phyloP scores from a whole-genome alignment of 2,888 invertebrate species.

The Drosophila tanythrix region DNA sequence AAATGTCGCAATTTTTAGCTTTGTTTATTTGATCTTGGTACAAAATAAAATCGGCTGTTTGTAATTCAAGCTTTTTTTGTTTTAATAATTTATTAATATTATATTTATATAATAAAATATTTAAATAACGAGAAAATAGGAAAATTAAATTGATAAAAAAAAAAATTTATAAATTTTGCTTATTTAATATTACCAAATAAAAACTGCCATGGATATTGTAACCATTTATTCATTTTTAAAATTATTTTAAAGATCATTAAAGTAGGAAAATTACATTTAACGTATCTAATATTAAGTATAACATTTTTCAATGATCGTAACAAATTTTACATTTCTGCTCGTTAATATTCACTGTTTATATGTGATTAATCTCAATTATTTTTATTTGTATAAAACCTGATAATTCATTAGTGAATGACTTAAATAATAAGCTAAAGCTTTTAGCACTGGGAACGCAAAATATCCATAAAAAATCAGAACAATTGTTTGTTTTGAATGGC shows the following conservation, averaged over 20 bases:
- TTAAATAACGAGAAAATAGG: not conserved
- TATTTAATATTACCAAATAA: not conserved
- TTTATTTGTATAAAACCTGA: not conserved
- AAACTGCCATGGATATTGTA: not conserved
- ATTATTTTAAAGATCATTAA: not conserved
- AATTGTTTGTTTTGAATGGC: not conserved
- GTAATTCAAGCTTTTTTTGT: not conserved
- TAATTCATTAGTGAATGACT: not conserved
- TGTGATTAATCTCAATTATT: not conserved
- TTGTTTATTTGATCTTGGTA: not conserved
- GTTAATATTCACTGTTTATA: not conserved
- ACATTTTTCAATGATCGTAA: not conserved
- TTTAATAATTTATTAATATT: not conserved
- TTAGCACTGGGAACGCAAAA: not conserved
- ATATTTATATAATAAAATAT: not conserved
- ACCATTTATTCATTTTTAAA: not conserved
- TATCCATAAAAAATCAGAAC: not conserved
- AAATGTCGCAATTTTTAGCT: slow-evolving; percentile 1
- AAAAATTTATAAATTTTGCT: not conserved
- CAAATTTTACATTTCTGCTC: not conserved
- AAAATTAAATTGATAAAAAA: not conserved
- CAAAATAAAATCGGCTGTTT: not conserved
- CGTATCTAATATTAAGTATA: not conserved
- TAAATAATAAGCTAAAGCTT: not conserved
- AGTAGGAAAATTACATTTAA: not conserved